Evolutionary conservation across 2,888 invertebrate species (phyloP).

Genomic region (Nemurella pictetii): DNA sequence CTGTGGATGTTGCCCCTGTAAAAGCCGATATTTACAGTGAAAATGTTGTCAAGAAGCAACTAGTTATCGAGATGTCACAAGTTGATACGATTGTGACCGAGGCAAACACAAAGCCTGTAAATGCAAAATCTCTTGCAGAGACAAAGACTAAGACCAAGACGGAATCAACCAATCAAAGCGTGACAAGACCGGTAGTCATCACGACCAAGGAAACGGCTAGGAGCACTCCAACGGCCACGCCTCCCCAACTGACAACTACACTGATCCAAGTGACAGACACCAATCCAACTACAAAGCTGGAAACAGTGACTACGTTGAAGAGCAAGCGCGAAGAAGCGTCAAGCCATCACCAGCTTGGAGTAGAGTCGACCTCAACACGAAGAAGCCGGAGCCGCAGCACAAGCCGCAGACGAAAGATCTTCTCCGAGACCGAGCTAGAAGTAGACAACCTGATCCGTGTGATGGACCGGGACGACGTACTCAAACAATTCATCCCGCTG

Average conservation of each 20-base stretch:
- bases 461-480: slow-evolving; percentile 33
- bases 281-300: no score
- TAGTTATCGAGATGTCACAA: no score
- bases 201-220: neutral
- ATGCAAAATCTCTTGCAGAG: no score
- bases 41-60: neutral
- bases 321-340: neutral
- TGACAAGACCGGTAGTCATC: neutral
- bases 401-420: neutral
- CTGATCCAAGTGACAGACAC: neutral
- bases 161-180: neutral
- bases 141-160: neutral
- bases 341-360: neutral
- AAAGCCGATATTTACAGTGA: neutral
- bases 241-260: neutral
- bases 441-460: slow-evolving; percentile 32
- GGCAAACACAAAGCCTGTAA: neutral
- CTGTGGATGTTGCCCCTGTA: neutral
- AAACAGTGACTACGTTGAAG: no score
- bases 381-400: slow-evolving; percentile 5
- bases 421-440: slow-evolving; percentile 37
- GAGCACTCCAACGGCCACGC: neutral
- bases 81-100: neutral
- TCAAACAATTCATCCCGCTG: slow-evolving; percentile 32
- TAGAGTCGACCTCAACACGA: neutral